Base-by-base conservation (phyloP, 2,797 vertebrate genomes). In the Lateolabrax maculatus region DNA sequence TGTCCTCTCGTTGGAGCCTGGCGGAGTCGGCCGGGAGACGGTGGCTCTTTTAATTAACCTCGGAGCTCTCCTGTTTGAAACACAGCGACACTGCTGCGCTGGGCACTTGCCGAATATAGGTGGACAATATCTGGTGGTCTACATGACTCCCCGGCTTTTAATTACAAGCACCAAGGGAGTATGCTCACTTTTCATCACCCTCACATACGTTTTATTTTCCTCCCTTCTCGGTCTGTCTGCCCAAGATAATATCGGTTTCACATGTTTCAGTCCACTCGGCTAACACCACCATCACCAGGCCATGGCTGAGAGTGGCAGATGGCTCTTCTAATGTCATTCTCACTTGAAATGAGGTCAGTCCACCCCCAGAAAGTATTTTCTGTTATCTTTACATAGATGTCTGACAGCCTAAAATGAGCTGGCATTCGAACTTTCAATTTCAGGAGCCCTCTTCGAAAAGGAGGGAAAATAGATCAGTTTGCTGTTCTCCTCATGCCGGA, bases 21-120 rank as follows among this genome's bases (percentile, higher is more conserved):
- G 67, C 71, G 58, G 84, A 64, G 70, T 63, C 43, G 29, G 76
- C 77, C 49, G 56, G 62, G 81, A 89, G 80, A 84, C 36, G 23
- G 77, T 34, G 79, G 63, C 82, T 90, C 87, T 88, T 84, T 92
- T 94, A 94, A 94, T 95, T 94, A 94, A 93, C 93, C 92, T 85
- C 41, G 63, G 83, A 76, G 77, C 84, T 85, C 64, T 60, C 69
- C 81, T 82, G 83, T 79, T 84, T n/a, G 84, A 91, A 89, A 91
- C 65, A 73, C 81, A 46, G 70, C 61, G 87, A 89, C 86, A 74
- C 85, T 48, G 64, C 51, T 80, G 66, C 44, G 41, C 75, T 31
- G 81, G 76, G 53, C 67, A 67, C 89, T 80, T 71, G 71, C 71
- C 80, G 6, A 83, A 87, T 86, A 85, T 58, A 78, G 66, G 65